Evolutionary conservation across 2,888 invertebrate genomes (phyloP).

Genomic region (Phalangium opilio): DNA sequence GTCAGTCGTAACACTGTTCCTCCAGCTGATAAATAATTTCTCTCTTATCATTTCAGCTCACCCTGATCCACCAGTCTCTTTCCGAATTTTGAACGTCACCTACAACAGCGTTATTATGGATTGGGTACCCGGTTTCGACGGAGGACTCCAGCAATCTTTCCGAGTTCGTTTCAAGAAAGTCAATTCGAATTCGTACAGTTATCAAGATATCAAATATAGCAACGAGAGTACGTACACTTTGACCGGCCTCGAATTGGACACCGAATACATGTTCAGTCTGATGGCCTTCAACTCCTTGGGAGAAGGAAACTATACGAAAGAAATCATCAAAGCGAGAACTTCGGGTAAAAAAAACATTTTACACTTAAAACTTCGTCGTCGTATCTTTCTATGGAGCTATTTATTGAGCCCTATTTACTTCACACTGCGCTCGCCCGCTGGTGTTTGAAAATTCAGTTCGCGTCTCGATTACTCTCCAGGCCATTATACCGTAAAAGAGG

Average conservation of each 20-base stretch:
- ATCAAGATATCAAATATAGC: conserved; percentile 57
- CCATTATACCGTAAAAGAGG: too few species aligned
- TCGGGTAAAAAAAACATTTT: conserved; percentile 51
- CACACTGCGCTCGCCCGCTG: too few species aligned
- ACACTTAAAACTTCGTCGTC: too few species aligned
- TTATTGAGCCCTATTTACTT: too few species aligned
- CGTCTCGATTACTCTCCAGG: too few species aligned
- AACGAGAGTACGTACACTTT: conserved; percentile 48
- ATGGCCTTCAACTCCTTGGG: conserved; percentile 78
- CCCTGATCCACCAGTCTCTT: conserved; percentile 31
- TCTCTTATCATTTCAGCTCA: conserved; percentile 24
- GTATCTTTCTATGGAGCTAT: too few species aligned
- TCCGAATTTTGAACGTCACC: conserved; percentile 58
- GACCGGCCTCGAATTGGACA: conserved; percentile 57
- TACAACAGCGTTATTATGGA: conserved; percentile 66
- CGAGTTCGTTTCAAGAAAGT: conserved; percentile 50
- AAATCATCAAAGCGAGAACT: conserved; percentile 67
- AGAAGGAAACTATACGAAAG: conserved; percentile 64
- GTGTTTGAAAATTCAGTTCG: too few species aligned
- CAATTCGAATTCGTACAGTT: conserved; percentile 30
- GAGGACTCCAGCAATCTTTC: conserved; percentile 66
- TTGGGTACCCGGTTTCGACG: conserved; percentile 88
- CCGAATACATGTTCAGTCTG: conserved; percentile 78
- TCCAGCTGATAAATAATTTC: neutral
- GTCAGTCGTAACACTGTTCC: too few species aligned